Evolutionary conservation across 2,888 invertebrate genomes (phyloP), one percentile per base, ranked within the genome.

Genomic region (Taenaris catops): DNA sequence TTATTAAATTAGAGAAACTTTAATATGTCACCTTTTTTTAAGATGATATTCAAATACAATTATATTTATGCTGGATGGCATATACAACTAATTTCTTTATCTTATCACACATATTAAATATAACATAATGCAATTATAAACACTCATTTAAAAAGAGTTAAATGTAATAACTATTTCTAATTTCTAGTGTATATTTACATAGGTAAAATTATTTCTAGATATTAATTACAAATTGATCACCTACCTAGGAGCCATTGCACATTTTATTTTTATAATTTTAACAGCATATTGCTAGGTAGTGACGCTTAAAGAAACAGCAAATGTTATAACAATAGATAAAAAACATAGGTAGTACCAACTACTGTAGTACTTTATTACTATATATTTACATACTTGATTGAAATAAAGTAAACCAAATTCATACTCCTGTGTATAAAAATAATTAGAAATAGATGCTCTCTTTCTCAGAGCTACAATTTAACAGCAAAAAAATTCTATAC

Each of bases 11-110:
- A n/a, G n/a, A n/a, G n/a, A n/a, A n/a, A n/a, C n/a, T n/a, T n/a
- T 19, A 7, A n/a, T 19, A 44, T 24, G 41, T 53, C 55, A 58
- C 53, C 49, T 73, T 74, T 73, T 68, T 71, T 64, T 55, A 16
- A 16, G 59, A 63, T 46, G 44, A 49, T 51, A 53, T 44, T 50
- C 39, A 49, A 8, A 44, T 51, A 48, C 38, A 47, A n/a, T 46
- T 58, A 36, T 20, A 37, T 32, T 40, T 41, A 49, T 42, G 45
- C 38, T 55, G 59, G 57, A 58, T 56, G 57, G 57, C 59, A 58
- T 57, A 52, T 45, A 50, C 44, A 51, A 41, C 47, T 48, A 46
- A 29, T 38, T 33, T 17, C 41, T 39, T 37, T 40, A 34, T 48
- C 25, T 34, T 36, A 48, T 39, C 37, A 44, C 38, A 46, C 29